These are phyloP conservation scores for Lordiphosa clarofinis DNA, from an alignment of 1,140 invertebrate genomes.

Conservation along the genomic window DNA sequence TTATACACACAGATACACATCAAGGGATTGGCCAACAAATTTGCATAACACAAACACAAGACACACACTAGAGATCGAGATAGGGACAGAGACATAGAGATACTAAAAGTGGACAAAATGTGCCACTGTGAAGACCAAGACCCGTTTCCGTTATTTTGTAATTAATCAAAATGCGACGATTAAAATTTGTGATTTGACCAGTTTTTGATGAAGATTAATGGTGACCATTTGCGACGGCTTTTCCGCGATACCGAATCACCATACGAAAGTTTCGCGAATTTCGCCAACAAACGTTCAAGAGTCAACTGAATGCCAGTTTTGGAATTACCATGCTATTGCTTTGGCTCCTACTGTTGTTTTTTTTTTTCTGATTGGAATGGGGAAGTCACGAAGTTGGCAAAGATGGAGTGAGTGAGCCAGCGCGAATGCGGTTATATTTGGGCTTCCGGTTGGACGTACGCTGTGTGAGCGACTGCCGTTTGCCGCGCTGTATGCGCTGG, in stretches of 20 bases:
- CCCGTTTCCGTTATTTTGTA: slow-evolving; percentile 20
- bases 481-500: slow-evolving; percentile 15
- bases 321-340: slow-evolving; percentile 11
- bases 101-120: slow-evolving; percentile 1
- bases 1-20: slow-evolving; percentile 35
- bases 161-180: slow-evolving; percentile 37
- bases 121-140: slow-evolving; percentile 16
- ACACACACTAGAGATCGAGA: slow-evolving; percentile 24
- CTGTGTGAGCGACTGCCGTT: slow-evolving; percentile 52
- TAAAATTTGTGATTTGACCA: slow-evolving; percentile 24
- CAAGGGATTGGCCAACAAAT: slow-evolving; percentile 23
- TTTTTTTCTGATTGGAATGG: slow-evolving; percentile 67
- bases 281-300: slow-evolving; percentile 35
- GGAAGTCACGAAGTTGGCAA: slow-evolving; percentile 32
- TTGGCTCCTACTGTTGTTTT: slow-evolving; percentile 16
- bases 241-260: slow-evolving; percentile 25
- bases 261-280: slow-evolving; percentile 26
- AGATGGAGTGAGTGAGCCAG: slow-evolving; percentile 52
- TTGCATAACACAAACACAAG: slow-evolving; percentile 37
- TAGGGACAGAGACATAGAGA: slow-evolving; percentile 9
- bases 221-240: slow-evolving; percentile 55
- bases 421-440: slow-evolving; percentile 40
- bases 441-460: slow-evolving; percentile 71
- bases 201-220: slow-evolving; percentile 28
- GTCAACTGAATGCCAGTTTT: slow-evolving; percentile 55